Evolutionary conservation across 2,113 vertebrate species (phyloP).

Genomic region (Meriones unguiculatus): DNA sequence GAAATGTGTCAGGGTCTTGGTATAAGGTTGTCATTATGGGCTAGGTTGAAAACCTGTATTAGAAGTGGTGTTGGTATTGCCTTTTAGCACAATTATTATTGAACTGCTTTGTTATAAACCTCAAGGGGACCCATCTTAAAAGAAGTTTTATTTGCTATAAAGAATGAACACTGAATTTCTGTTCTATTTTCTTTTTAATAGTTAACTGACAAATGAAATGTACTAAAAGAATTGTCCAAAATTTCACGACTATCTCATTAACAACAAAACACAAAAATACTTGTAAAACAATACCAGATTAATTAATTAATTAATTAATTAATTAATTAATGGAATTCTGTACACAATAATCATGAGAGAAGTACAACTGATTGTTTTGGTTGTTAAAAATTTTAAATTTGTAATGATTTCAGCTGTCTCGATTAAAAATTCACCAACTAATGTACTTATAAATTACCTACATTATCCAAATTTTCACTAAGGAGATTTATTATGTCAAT

Average conservation of each 20-base stretch:
- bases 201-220: slow-evolving; percentile 63
- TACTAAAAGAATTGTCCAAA: slow-evolving; percentile 53
- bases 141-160: slow-evolving; percentile 55
- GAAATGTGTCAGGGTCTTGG: slow-evolving; percentile 63
- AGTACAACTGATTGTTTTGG: slow-evolving; percentile 45
- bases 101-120: neutral
- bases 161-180: slow-evolving; percentile 57
- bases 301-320: slow-evolving; percentile 56
- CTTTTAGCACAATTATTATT: slow-evolving; percentile 52
- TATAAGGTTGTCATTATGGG: slow-evolving; percentile 17
- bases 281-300: slow-evolving; percentile 62
- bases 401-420: slow-evolving; percentile 59
- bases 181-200: slow-evolving; percentile 61
- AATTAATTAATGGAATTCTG: slow-evolving; percentile 61
- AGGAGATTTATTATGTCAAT: slow-evolving; percentile 45
- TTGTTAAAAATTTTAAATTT: slow-evolving; percentile 55
- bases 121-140: slow-evolving; percentile 33
- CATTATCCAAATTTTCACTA: slow-evolving; percentile 59
- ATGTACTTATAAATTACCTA: slow-evolving; percentile 67
- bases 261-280: slow-evolving; percentile 62
- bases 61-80: neutral
- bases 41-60: slow-evolving; percentile 26
- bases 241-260: slow-evolving; percentile 64
- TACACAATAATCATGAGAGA: slow-evolving; percentile 65
- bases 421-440: slow-evolving; percentile 53